A percentile compares a stretch with the other conserved stretches of the same genome.
phyloP scores from a whole-genome alignment of 2,888 invertebrate genomes.

The Caenorhabditis sinica region DNA sequence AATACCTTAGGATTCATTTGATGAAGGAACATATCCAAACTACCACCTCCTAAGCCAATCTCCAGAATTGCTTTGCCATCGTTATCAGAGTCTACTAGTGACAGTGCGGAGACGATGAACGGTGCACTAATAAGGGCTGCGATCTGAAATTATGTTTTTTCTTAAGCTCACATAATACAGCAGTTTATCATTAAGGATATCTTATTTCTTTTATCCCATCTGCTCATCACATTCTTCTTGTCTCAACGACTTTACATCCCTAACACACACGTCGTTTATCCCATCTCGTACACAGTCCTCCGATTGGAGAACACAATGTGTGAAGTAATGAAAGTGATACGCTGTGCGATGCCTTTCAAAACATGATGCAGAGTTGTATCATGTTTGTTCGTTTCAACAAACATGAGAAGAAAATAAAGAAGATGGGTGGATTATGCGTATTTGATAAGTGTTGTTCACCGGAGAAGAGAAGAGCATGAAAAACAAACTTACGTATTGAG shows the following conservation, averaged over 20 bases:
- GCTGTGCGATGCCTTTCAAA: constrained; percentile 37
- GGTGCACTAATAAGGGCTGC: constrained; percentile 68
- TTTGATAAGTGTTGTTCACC: constrained; percentile 44
- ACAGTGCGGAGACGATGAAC: constrained; percentile 64
- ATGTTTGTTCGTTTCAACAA: constrained; percentile 46
- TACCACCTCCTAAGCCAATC: constrained; percentile 80
- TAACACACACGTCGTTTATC: constrained; percentile 24
- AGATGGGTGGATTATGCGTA: constrained; percentile 44
- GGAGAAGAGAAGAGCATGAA: constrained; percentile 40
- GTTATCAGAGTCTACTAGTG: constrained; percentile 60
- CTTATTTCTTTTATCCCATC: constrained; percentile 12
- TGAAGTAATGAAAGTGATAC: constrained; percentile 59
- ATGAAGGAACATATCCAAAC: constrained; percentile 80
- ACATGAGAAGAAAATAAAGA: constrained; percentile 18
- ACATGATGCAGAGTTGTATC: constrained; percentile 43
- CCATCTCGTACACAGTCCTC: constrained; percentile 31
- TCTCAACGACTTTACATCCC: constrained; percentile 31
- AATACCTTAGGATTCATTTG: constrained; percentile 70
- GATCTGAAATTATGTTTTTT: constrained; percentile 48
- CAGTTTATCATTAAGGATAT: constrained; percentile 1
- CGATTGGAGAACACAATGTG: constrained; percentile 45
- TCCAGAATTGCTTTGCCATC: constrained; percentile 63
- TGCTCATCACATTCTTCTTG: constrained; percentile 41
- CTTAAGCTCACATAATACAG: not conserved
- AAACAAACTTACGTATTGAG: constrained; percentile 71